Evolutionary conservation across 2,888 invertebrate species (phyloP).

Genomic region (Dolomedes plantarius): DNA sequence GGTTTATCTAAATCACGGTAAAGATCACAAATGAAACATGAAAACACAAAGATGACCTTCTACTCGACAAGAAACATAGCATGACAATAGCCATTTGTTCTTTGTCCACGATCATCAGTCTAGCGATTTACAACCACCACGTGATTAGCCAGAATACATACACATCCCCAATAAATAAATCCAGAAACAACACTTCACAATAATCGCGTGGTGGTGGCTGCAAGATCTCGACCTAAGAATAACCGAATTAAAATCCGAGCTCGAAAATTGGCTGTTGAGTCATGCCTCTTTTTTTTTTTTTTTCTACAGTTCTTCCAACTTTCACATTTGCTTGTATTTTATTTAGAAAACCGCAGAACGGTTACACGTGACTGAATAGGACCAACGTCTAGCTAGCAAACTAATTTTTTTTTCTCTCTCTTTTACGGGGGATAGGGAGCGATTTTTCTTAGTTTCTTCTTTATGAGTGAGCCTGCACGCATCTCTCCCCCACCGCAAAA

Average conservation of each 20-base stretch:
- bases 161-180: neutral
- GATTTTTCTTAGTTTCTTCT: neutral
- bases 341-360: conserved; percentile 48
- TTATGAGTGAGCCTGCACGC: neutral
- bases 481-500: neutral
- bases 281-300: no score
- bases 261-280: conserved; percentile 25
- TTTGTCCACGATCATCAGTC: neutral
- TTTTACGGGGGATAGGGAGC: neutral
- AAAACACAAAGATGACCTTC: conserved; percentile 18
- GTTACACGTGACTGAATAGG: conserved; percentile 37
- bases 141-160: neutral
- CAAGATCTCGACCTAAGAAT: neutral
- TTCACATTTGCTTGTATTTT: conserved; percentile 21
- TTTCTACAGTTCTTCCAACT: no score
- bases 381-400: neutral
- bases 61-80: neutral
- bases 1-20: conserved; percentile 20
- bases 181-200: neutral
- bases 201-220: conserved; percentile 1
- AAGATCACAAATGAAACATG: neutral
- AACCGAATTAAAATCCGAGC: conserved; percentile 17
- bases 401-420: neutral
- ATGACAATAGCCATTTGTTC: conserved; percentile 19
- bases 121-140: neutral